phyloP scores from a whole-genome alignment of 2,888 invertebrate genomes.

The Amorpha juglandis region DNA sequence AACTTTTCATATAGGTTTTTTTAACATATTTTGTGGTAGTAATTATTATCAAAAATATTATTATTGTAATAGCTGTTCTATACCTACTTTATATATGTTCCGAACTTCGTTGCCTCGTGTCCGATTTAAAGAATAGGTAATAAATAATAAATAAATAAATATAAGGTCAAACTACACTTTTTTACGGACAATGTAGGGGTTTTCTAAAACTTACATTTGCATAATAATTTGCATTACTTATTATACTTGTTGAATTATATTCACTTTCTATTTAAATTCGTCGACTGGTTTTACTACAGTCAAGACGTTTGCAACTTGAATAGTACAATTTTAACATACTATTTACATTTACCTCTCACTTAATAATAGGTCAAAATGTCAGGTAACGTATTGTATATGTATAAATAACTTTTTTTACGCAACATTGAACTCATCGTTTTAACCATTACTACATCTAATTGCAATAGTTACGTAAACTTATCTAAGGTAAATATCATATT shows the following conservation, averaged over 20 bases:
- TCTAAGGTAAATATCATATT: background rate
- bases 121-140: too few species aligned
- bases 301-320: background rate
- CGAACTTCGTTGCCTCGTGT: too few species aligned
- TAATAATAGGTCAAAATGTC: background rate
- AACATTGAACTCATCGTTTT: background rate
- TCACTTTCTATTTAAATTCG: background rate
- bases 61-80: too few species aligned
- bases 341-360: background rate
- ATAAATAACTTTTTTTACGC: background rate
- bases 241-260: background rate
- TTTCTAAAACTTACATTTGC: too few species aligned
- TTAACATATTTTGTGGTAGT: too few species aligned
- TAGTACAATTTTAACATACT: background rate
- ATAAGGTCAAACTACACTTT: too few species aligned
- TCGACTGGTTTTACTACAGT: background rate
- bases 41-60: too few species aligned
- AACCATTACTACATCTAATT: slow-evolving; percentile 1
- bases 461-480: slow-evolving; percentile 11
- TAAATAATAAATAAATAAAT: too few species aligned
- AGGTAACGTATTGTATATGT: background rate
- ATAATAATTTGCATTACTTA: too few species aligned
- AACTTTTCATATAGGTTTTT: too few species aligned
- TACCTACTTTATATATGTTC: too few species aligned
- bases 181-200: background rate